Evolutionary conservation across 1,140 invertebrate species (phyloP).

Genomic region (Onthophagus taurus): DNA sequence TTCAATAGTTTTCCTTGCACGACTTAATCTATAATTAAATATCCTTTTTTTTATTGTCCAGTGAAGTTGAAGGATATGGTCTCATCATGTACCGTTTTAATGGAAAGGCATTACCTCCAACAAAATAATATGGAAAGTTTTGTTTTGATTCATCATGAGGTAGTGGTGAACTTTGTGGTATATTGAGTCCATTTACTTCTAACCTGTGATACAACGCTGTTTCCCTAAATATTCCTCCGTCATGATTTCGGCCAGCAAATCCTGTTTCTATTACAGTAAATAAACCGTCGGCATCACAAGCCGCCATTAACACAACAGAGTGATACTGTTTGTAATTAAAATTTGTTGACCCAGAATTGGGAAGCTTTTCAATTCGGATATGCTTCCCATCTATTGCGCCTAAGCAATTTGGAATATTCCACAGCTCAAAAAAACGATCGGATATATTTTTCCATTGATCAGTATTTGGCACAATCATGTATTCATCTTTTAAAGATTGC

Average conservation of each 20-base stretch:
- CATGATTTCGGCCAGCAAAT: slow-evolving; percentile 9
- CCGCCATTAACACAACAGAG: slow-evolving; percentile 6
- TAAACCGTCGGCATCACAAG: slow-evolving; percentile 2
- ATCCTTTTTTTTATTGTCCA: slow-evolving; percentile 16
- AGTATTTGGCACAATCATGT: slow-evolving; percentile 3
- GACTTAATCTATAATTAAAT: slow-evolving; percentile 13
- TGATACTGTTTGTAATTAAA: slow-evolving; percentile 12
- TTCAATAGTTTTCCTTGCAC: slow-evolving; percentile 14
- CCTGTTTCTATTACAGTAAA: slow-evolving; percentile 7
- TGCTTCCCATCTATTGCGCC: slow-evolving; percentile 11
- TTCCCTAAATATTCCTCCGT: slow-evolving; percentile 8
- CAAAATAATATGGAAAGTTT: slow-evolving; percentile 14
- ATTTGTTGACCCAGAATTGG: slow-evolving; percentile 4
- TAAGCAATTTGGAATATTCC: slow-evolving; percentile 13
- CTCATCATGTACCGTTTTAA: slow-evolving; percentile 21
- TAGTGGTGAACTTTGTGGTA: slow-evolving; percentile 1
- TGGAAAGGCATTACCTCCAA: slow-evolving; percentile 15
- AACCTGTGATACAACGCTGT: slow-evolving; percentile 8
- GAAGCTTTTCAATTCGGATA: slow-evolving; percentile 7
- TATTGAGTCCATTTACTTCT: slow-evolving; percentile 8
- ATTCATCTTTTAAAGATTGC: background rate
- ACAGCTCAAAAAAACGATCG: slow-evolving; percentile 9
- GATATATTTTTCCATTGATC: slow-evolving; percentile 13
- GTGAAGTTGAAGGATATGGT: slow-evolving; percentile 12
- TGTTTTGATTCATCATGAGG: slow-evolving; percentile 1